Percentiles rank a stretch among this genome's conserved stretches.
phyloP scores from a whole-genome alignment of 2,113 vertebrate species.

The Hypanus sabinus region DNA sequence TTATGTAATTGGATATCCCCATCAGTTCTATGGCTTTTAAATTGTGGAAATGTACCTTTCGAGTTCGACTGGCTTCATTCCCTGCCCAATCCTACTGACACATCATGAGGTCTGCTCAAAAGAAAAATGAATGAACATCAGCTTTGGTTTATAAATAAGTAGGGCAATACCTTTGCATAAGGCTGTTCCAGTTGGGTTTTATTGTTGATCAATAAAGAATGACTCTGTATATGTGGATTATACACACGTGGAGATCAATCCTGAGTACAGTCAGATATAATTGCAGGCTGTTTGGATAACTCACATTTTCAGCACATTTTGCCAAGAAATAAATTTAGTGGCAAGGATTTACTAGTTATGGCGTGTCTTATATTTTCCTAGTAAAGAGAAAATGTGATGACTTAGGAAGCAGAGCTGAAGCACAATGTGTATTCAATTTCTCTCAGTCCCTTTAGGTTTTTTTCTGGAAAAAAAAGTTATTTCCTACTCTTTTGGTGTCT shows the following conservation, averaged over 20 bases:
- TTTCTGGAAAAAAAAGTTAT: neutral
- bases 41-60: neutral
- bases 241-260: neutral
- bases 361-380: neutral
- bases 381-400: neutral
- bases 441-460: conserved; percentile 16
- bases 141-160: neutral
- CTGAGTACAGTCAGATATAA: neutral
- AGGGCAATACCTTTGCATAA: neutral
- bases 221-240: neutral
- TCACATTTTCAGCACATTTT: neutral
- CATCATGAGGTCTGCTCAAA: neutral
- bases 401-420: neutral
- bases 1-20: neutral
- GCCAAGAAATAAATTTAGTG: neutral
- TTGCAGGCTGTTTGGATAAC: neutral
- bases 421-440: conserved; percentile 28
- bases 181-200: neutral
- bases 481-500: conserved; percentile 25
- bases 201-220: neutral
- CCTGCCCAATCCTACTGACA: neutral
- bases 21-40: neutral
- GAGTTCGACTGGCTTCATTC: neutral
- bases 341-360: neutral
- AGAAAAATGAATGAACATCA: neutral